phyloP scores from a whole-genome alignment of 2,888 invertebrate species.

The Branchellion lobata region DNA sequence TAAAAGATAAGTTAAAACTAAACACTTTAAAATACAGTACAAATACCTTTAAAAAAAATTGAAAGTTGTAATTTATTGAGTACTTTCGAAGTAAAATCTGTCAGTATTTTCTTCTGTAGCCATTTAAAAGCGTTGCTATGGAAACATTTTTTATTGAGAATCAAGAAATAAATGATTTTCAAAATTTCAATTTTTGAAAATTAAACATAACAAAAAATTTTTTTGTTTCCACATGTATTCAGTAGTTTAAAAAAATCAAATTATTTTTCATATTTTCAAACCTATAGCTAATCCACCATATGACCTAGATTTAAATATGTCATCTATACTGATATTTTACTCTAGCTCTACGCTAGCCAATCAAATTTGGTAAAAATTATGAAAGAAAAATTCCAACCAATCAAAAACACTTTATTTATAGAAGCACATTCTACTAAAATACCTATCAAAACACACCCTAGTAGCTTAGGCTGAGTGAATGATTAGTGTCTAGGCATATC shows the following conservation, averaged over 20 bases:
- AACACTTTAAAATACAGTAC: neutral
- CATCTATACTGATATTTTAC: neutral
- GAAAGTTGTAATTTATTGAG: neutral
- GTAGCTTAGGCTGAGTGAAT: no score
- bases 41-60: neutral
- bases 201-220: no score
- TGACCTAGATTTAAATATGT: neutral
- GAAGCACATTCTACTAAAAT: no score
- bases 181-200: neutral
- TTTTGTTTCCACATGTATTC: no score
- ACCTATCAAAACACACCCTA: no score
- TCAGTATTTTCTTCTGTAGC: constrained; percentile 49
- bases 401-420: no score
- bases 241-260: no score
- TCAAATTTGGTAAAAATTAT: neutral
- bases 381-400: constrained; percentile 4
- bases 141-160: constrained; percentile 6
- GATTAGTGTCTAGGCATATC: no score
- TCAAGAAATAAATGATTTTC: neutral
- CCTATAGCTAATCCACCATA: neutral
- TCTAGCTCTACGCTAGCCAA: constrained; percentile 9
- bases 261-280: neutral
- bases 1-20: neutral
- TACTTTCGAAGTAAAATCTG: constrained; percentile 50
- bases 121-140: constrained; percentile 42